Conservation (phyloP, 2,888 invertebrate species). For the Plagodis dolabraria region DNA sequence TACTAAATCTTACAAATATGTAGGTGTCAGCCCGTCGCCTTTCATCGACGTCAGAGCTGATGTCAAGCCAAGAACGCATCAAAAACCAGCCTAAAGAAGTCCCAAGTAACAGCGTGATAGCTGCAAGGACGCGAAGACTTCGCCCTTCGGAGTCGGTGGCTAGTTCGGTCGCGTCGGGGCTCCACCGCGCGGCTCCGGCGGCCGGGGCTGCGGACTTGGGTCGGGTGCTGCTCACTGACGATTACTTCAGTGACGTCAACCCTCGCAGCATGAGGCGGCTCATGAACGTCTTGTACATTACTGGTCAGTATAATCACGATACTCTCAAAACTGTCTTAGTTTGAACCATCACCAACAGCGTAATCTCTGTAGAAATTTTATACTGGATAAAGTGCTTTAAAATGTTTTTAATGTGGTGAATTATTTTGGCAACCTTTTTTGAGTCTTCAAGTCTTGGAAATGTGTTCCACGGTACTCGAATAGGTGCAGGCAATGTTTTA, state of each 20-base stretch:
- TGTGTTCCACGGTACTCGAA: not conserved
- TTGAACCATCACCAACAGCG: not conserved
- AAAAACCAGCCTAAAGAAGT: slow-evolving; percentile 69
- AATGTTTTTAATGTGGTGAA: not conserved
- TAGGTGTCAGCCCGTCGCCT: slow-evolving; percentile 90
- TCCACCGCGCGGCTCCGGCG: slow-evolving; percentile 86
- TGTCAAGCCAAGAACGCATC: slow-evolving; percentile 93
- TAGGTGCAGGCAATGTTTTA: too few species aligned
- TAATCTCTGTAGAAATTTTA: too few species aligned
- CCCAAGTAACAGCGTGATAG: slow-evolving; percentile 80
- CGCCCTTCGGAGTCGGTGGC: slow-evolving; percentile 95
- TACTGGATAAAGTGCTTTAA: too few species aligned
- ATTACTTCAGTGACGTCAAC: slow-evolving; percentile 99
- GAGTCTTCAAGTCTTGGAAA: too few species aligned
- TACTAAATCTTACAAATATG: not conserved
- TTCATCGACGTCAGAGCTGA: slow-evolving; percentile 91
- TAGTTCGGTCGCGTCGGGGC: slow-evolving; percentile 95
- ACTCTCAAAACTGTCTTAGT: not conserved
- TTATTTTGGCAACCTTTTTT: too few species aligned
- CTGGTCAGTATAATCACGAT: slow-evolving; percentile 83
- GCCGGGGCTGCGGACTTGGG: slow-evolving; percentile 88
- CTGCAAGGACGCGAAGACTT: slow-evolving; percentile 89
- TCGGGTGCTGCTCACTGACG: slow-evolving; percentile 96
- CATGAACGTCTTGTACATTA: slow-evolving; percentile 98
- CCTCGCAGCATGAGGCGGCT: slow-evolving; percentile 97